Conservation (phyloP, 2,113 vertebrate genomes). For the Sturnus vulgaris region DNA sequence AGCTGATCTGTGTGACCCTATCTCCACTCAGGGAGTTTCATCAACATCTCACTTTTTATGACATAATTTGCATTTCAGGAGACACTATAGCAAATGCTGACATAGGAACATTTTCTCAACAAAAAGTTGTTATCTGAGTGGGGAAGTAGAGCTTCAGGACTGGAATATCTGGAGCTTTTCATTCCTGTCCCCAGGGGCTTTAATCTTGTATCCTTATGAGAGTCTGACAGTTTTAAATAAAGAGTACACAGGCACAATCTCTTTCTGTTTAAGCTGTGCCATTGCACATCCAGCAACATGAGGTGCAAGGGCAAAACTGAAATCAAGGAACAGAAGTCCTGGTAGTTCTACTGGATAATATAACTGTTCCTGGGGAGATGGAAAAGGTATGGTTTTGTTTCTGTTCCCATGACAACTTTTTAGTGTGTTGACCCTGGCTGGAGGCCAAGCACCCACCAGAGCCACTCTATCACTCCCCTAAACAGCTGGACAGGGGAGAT, state of each 20-base stretch:
- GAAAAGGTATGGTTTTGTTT: neutral
- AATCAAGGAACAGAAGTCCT: neutral
- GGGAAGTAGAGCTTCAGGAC: neutral
- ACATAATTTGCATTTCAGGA: constrained; percentile 15
- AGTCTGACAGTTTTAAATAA: neutral
- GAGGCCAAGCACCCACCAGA: neutral
- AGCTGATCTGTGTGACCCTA: neutral
- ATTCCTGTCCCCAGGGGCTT: neutral
- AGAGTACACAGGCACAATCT: neutral
- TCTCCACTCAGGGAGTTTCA: neutral
- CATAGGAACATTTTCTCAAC: neutral
- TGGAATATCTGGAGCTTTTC: neutral
- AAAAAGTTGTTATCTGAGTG: neutral
- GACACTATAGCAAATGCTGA: neutral
- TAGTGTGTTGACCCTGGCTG: neutral
- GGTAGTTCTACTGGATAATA: neutral
- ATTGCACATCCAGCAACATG: neutral
- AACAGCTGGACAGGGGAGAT: neutral
- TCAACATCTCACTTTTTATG: neutral
- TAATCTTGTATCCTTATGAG: neutral
- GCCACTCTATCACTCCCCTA: neutral
- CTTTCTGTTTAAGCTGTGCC: neutral
- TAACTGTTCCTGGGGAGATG: neutral
- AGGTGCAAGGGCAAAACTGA: neutral
- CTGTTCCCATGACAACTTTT: neutral